Evolutionary conservation across 2,113 vertebrate species (phyloP), one percentile per base, ranked within the genome.

Genomic region (Pungitius pungitius): DNA sequence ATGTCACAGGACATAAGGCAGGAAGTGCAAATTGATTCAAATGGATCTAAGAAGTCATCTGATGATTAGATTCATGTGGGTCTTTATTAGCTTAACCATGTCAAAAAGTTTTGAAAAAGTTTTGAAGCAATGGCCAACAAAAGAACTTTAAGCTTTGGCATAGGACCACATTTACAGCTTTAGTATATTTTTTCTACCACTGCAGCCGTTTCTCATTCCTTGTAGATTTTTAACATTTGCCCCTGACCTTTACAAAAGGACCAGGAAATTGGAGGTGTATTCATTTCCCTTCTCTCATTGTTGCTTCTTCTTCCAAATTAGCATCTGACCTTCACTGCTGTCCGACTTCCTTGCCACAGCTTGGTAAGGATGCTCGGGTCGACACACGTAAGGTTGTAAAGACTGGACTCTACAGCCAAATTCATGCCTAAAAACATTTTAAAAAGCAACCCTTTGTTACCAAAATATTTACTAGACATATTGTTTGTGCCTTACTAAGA

Each of bases 261-360:
- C 72, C 82, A 81, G 77, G 66, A 82, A 85, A 89, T 69, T 58
- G 61, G 82, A 81, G 80, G 69, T 74, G 77, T 49, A 74, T 82
- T 86, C 69, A 72, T 83, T 85, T 83, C 75, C 80, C 58, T 42
- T 58, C 24, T 51, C 66, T 68, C 79, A 77, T 77, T 87, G 82
- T 83, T 81, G 80, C 80, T 73, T 60, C 80, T 80, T 77, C 82
- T 72, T 74, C 71, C 77, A 79, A 89, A 87, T 89, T 87, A 87
- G 79, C 82, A 89, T 89, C 69, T 89, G 85, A 89, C 87, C 82
- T 89, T 89, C 82, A 85, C 45, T 17, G 80, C 62, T 52, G 43
- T 77, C 79, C 39, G 15, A 75, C 45, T 67, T 58, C 47, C 43
- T 67, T 22, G 2, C 63, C 59, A 15, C 67, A 35, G 63, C 64